A percentile compares a stretch with the other conserved stretches of the same genome.
These are phyloP conservation scores for Cariama cristata DNA, from an alignment of 2,113 vertebrate species.

Conservation along the genomic window DNA sequence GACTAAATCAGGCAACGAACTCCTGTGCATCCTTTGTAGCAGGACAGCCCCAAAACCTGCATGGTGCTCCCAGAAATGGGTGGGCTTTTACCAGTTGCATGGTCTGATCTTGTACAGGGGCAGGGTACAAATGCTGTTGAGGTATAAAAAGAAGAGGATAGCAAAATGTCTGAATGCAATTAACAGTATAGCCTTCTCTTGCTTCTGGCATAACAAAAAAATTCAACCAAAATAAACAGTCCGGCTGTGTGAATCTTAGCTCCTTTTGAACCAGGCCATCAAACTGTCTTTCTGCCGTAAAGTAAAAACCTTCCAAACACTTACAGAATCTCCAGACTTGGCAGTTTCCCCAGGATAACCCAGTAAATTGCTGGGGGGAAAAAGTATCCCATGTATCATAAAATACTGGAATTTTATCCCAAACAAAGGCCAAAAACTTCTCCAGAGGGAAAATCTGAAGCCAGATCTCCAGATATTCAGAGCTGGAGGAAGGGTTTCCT, in stretches of 20 bases:
- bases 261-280: conserved; percentile 67
- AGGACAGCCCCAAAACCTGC: fast-evolving
- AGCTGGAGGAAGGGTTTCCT: neutral
- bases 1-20: neutral
- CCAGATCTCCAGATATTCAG: neutral
- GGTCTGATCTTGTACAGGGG: neutral
- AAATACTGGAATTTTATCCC: conserved; percentile 57
- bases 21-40: fast-evolving
- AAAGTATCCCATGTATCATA: conserved; percentile 42
- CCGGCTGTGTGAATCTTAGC: conserved; percentile 64
- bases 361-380: conserved; percentile 20
- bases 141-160: neutral
- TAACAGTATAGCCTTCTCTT: neutral
- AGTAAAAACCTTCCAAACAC: conserved; percentile 58
- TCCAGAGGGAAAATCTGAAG: conserved; percentile 25
- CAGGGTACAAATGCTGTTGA: neutral
- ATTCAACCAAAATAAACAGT: conserved; percentile 65
- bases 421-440: conserved; percentile 12
- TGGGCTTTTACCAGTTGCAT: neutral
- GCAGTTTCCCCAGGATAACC: conserved; percentile 64
- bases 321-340: conserved; percentile 53
- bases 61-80: neutral
- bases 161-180: conserved; percentile 22
- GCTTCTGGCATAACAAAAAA: conserved; percentile 43
- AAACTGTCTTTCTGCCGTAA: conserved; percentile 57